Evolutionary conservation across 2,888 invertebrate species (phyloP).

Genomic region (Sturmia bella): DNA sequence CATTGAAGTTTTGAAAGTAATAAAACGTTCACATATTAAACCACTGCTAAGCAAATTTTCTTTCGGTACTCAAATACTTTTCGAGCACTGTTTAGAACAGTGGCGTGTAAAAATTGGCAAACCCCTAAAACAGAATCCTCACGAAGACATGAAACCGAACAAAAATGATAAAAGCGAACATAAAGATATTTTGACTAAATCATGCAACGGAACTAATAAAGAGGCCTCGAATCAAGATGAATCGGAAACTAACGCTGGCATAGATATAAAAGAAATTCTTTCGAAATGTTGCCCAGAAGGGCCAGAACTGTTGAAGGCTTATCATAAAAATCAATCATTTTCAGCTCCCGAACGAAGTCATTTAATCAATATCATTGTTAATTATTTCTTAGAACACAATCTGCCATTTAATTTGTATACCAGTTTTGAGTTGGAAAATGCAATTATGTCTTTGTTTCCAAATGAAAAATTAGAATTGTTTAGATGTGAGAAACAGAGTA

Average conservation of each 20-base stretch:
- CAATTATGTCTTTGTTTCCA: conserved; percentile 33
- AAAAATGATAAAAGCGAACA: background rate
- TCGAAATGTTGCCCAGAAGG: conserved; percentile 69
- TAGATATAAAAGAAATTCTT: conserved; percentile 35
- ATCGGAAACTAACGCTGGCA: background rate
- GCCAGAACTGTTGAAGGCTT: conserved; percentile 59
- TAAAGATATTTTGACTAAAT: background rate
- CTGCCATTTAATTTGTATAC: conserved; percentile 6
- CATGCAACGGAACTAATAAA: background rate
- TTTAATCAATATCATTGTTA: conserved; percentile 32
- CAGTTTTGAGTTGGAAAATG: conserved; percentile 31
- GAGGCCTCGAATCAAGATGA: background rate
- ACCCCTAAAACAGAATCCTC: conserved; percentile 63
- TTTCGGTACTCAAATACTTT: conserved; percentile 76
- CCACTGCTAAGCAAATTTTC: conserved; percentile 73
- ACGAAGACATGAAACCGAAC: background rate
- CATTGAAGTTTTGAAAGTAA: conserved; percentile 75
- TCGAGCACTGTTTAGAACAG: conserved; percentile 76
- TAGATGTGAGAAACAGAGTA: conserved; percentile 6
- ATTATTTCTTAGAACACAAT: conserved; percentile 25
- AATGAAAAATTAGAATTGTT: conserved; percentile 38
- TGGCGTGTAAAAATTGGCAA: conserved; percentile 76
- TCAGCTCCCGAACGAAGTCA: conserved; percentile 10
- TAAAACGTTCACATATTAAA: conserved; percentile 75
- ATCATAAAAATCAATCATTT: conserved; percentile 25